These are phyloP conservation scores for Cetonia aurata DNA, from an alignment of 2,888 invertebrate species.

Conservation along the genomic window DNA sequence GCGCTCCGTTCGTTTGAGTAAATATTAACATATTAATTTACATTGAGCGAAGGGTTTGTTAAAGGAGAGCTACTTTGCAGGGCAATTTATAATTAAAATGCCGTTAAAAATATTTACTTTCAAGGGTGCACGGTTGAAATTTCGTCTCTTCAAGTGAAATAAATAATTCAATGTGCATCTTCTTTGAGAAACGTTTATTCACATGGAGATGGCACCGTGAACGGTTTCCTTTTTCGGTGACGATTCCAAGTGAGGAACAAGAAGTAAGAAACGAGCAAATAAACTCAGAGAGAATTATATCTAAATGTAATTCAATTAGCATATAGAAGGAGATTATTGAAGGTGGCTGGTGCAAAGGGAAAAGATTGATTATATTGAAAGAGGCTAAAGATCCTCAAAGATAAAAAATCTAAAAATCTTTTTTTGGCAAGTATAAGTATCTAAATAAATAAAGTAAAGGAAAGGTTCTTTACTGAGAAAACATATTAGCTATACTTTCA, in stretches of 20 bases:
- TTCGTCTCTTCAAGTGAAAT: not conserved
- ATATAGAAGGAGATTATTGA: no score
- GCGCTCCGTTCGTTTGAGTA: not conserved
- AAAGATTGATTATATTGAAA: no score
- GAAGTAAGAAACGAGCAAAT: no score
- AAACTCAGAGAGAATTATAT: no score
- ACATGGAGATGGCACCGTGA: not conserved
- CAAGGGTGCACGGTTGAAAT: not conserved
- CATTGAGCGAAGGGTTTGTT: not conserved
- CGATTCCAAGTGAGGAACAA: not conserved
- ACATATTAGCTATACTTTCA: no score
- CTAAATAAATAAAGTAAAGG: no score
- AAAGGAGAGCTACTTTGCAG: not conserved
- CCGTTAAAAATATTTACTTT: constrained; percentile 7
- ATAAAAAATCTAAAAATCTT: no score
- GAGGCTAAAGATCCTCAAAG: no score
- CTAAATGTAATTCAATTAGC: no score
- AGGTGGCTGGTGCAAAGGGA: no score
- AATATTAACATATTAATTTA: constrained; percentile 3
- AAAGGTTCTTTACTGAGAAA: no score
- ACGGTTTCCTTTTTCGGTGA: not conserved
- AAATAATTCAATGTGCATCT: constrained; percentile 1
- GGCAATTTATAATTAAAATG: constrained; percentile 22
- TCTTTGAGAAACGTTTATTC: constrained; percentile 1
- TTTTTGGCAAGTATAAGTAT: no score